Conservation (phyloP, 2,888 invertebrate species). For the Actias luna region DNA sequence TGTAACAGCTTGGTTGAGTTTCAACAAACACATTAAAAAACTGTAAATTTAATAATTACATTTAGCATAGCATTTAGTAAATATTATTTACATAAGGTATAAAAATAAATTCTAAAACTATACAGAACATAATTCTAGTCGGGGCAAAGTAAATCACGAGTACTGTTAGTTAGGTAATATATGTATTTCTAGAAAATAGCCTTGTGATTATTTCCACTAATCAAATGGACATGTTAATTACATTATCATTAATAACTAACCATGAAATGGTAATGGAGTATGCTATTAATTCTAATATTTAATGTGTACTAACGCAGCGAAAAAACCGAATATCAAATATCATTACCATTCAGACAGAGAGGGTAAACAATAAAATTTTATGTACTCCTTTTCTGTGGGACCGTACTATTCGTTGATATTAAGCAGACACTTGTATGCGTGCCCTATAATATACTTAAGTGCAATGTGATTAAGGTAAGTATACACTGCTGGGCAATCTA, state of each 20-base stretch:
- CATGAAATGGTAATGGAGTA: neutral
- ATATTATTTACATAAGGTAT: too few species aligned
- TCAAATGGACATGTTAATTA: neutral
- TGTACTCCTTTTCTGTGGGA: slow-evolving; percentile 17
- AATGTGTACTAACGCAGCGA: neutral
- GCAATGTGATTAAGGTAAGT: slow-evolving; percentile 4
- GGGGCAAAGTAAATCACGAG: too few species aligned
- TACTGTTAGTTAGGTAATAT: neutral
- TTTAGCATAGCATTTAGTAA: too few species aligned
- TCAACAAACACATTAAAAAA: too few species aligned
- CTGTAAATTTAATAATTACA: too few species aligned
- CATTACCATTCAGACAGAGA: slow-evolving; percentile 18
- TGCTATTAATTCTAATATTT: neutral
- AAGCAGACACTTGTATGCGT: slow-evolving; percentile 18
- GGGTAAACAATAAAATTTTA: slow-evolving; percentile 35
- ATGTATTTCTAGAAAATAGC: neutral
- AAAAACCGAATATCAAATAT: slow-evolving; percentile 6
- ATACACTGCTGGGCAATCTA: neutral
- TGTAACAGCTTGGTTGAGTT: too few species aligned
- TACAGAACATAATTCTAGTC: too few species aligned
- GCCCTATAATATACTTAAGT: slow-evolving; percentile 16
- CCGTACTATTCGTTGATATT: slow-evolving; percentile 7
- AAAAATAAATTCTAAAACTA: too few species aligned
- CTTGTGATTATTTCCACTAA: neutral
- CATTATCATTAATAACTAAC: neutral